Base-by-base conservation (phyloP, 2,888 invertebrate genomes). In the Lottia gigantea region DNA sequence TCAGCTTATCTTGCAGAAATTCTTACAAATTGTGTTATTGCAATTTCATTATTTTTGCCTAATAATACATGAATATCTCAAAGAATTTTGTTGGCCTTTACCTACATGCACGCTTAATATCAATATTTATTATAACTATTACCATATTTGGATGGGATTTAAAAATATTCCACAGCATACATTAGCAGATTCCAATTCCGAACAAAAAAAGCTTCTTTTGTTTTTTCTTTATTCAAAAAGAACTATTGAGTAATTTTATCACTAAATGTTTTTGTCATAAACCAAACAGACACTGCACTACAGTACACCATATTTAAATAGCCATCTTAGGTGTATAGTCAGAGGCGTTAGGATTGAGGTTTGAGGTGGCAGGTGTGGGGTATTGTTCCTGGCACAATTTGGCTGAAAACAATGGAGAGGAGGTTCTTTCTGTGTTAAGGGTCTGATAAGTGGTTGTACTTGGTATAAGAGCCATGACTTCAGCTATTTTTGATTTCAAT, bases 391-490 rank as follows among this genome's bases (percentile, higher is more conserved):
- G 73, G 71, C 78, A 76, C 68, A 73, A 76, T 72, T 74, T 75
- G 73, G 77, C 68, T 63, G 84, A 83, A 78, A 81, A 84, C 47
- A 83, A 75, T 8, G 84, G 83, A 8, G 82, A 81, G 61, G 83
- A 80, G 47, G 78, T 76, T 49, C 77, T 76, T 31, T 80, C 79
- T 26, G 81, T 80, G 70, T 74, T 75, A 63, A 76, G 74, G 25
- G 72, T 66, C 71, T 75, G 75, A 67, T 77, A 76, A 40, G 76
- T 73, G 64, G 74, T 75, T 62, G 82, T 81, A 66, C 81, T 78
- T 66, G 95, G 95, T 94, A 96, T 95, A 76, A 97, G 95, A 40
- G 97, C 97, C 89, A 97, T 90, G 87, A 97, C 93, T 90, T 97
- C 97, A 75, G 96, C 96, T 88, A 95, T 93, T 90, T 95, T 94